A percentile compares a stretch with the other conserved stretches of the same genome.
phyloP scores from a whole-genome alignment of 2,113 vertebrate genomes.

The Blennius ocellaris region DNA sequence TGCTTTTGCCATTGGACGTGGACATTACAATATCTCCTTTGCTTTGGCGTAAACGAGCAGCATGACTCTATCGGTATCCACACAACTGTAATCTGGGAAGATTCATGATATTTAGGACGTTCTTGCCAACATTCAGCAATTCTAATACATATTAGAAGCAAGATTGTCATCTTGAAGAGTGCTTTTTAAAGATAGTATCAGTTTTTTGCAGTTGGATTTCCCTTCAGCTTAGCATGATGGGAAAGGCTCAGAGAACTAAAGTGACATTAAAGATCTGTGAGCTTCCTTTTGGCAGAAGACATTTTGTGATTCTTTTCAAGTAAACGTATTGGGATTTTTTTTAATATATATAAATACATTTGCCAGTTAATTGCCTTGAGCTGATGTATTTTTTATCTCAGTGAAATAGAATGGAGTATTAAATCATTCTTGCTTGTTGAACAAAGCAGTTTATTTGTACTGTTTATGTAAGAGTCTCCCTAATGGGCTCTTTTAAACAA shows the following conservation, averaged over 20 bases:
- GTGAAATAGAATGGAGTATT: not conserved
- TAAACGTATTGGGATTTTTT: not conserved
- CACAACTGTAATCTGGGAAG: conserved; percentile 35
- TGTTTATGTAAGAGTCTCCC: not conserved
- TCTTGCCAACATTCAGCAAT: conserved; percentile 14
- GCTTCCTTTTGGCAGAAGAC: too few relatives aligned
- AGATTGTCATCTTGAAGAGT: not conserved
- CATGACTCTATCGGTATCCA: conserved; percentile 43
- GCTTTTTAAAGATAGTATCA: not conserved
- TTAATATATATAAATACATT: not conserved
- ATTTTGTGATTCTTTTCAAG: too few relatives aligned
- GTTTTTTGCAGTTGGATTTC: not conserved
- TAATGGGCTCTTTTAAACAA: conserved; percentile 10
- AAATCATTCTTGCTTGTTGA: not conserved
- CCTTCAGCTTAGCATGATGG: not conserved
- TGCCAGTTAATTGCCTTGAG: not conserved
- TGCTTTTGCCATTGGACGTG: conserved; percentile 10
- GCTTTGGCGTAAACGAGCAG: conserved; percentile 62
- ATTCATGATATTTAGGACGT: conserved; percentile 53
- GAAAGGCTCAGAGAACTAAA: too few relatives aligned
- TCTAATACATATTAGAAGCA: not conserved
- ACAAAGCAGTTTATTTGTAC: conserved; percentile 5
- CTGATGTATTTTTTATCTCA: not conserved
- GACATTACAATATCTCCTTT: conserved; percentile 19
- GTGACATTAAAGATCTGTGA: too few relatives aligned